Evolutionary conservation across 2,888 invertebrate genomes (phyloP).

Genomic region (Parnassius mnemosyne): DNA sequence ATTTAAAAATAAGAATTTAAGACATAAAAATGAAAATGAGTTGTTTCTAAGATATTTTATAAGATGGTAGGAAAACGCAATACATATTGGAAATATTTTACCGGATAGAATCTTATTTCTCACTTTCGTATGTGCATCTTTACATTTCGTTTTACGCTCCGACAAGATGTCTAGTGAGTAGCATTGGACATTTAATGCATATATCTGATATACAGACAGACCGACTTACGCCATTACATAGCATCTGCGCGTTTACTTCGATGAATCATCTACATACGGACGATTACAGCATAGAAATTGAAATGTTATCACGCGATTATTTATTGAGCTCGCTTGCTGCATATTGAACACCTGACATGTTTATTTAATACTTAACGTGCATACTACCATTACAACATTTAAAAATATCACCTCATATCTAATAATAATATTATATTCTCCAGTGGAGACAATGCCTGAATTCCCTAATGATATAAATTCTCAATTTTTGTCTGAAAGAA

Average conservation of each 20-base stretch:
- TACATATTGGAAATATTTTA: not conserved
- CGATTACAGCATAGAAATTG: conserved; percentile 26
- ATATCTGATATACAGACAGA: conserved; percentile 8
- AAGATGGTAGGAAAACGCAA: not conserved
- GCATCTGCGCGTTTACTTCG: conserved; percentile 23
- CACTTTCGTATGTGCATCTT: not conserved
- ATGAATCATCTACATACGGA: conserved; percentile 22
- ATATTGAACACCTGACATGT: conserved; percentile 16
- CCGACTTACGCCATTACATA: conserved; percentile 19
- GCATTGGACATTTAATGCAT: not conserved
- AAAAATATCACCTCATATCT: too few species aligned
- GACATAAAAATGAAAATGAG: too few species aligned
- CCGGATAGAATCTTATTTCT: not conserved
- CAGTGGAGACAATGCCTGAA: too few species aligned
- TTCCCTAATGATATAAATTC: too few species aligned
- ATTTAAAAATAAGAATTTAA: too few species aligned
- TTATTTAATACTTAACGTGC: not conserved
- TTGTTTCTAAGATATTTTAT: too few species aligned
- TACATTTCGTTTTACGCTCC: conserved; percentile 6
- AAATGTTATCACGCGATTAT: conserved; percentile 24
- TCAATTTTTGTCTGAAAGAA: too few species aligned
- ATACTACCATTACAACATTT: too few species aligned
- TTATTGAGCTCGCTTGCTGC: conserved; percentile 17
- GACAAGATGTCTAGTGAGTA: conserved; percentile 17
- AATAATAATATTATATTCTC: too few species aligned